phyloP scores from a whole-genome alignment of 1,140 invertebrate genomes.

The Drosophila repletoides region DNA sequence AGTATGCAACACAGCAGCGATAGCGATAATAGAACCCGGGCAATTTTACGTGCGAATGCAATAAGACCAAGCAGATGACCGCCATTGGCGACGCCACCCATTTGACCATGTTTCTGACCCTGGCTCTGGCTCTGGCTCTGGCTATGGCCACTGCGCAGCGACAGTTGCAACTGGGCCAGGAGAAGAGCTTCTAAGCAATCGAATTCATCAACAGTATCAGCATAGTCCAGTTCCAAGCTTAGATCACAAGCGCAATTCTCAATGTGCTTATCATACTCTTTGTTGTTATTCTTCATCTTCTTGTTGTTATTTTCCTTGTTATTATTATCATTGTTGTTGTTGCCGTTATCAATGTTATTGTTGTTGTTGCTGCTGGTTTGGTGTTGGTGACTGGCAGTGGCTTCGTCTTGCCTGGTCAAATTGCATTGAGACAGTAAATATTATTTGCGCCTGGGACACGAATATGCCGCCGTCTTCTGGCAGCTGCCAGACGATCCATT shows the following conservation, averaged over 20 bases:
- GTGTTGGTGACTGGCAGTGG: slow-evolving; percentile 19
- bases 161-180: slow-evolving; percentile 46
- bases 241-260: slow-evolving; percentile 48
- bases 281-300: background rate
- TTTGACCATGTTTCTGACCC: slow-evolving; percentile 23
- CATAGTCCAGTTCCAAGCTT: slow-evolving; percentile 34
- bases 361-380: slow-evolving; percentile 11
- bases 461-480: slow-evolving; percentile 28
- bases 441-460: slow-evolving; percentile 61
- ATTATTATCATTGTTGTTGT: slow-evolving; percentile 8
- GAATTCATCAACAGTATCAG: background rate
- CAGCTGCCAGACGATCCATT: background rate
- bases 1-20: slow-evolving; percentile 69
- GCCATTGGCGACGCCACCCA: slow-evolving; percentile 72
- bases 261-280: slow-evolving; percentile 11
- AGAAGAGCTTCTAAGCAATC: slow-evolving; percentile 50
- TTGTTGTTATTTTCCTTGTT: slow-evolving; percentile 22
- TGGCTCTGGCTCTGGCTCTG: no score
- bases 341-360: slow-evolving; percentile 6
- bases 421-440: slow-evolving; percentile 80
- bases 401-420: slow-evolving; percentile 63
- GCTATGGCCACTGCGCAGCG: slow-evolving; percentile 19
- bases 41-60: slow-evolving; percentile 77
- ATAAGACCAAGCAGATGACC: slow-evolving; percentile 72
- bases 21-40: slow-evolving; percentile 67